Evolutionary conservation across 2,797 vertebrate species (phyloP), one percentile per base, ranked within the genome.

Genomic region (Myioborus miniatus): DNA sequence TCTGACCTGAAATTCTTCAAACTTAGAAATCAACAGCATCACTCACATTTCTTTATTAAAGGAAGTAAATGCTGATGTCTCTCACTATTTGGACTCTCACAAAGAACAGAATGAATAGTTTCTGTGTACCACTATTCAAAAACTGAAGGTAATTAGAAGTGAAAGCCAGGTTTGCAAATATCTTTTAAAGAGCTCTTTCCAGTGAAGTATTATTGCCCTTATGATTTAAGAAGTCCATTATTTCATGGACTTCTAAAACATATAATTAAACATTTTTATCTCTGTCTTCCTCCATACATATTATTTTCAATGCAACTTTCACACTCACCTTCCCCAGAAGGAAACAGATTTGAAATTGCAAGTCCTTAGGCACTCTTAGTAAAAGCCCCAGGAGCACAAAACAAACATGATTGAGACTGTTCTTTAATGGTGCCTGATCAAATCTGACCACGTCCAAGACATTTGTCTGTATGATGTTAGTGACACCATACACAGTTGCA

Each of bases 331-430:
- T 18, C 5, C 26, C 13, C 24, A 80, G 47, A 79, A 50, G 32
- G 7, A 70, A 77, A 80, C 7, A 0, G 20, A 65, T 67, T 50
- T 77, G 65, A 86, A 83, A 77, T 14, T 9, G 2, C 11, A 56
- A 68, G 63, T 49, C 46, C 27, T 80, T 24, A 59, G 17, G 27
- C 17, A 43, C 9, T 72, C 39, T 65, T 47, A 65, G 55, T 8
- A 39, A 50, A 79, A 72, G 55, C 27, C 43, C 55, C 9, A 11
- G 29, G 5, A 37, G 34, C 20, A 18, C 26, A 65, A 22, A 13
- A 0, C 8, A 55, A 75, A 58, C 2, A 0, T 0, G 2, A 20
- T 0, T 11, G 3, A 87, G 37, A 34, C 37, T 44, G 13, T 30
- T 64, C 63, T 53, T 53, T 49, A 77, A 83, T 7, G 16, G 46